Conservation (phyloP, 2,888 invertebrate species). For the Trissolcus japonicus region DNA sequence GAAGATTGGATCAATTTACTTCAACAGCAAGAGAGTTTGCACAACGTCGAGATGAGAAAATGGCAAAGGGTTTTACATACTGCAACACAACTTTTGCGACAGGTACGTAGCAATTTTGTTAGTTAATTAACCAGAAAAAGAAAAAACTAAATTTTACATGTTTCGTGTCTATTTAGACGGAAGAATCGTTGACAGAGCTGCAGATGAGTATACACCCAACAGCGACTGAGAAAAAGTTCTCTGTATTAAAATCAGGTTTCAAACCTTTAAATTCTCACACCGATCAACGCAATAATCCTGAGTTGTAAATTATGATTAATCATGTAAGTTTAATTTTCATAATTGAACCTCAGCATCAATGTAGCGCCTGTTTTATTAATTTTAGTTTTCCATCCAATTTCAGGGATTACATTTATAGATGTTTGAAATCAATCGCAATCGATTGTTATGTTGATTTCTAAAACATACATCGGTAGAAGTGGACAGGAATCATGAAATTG, state of each 20-base stretch:
- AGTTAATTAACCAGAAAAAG: no score
- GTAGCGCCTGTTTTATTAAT: no score
- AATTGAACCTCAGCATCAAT: background rate
- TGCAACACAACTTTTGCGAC: slow-evolving; percentile 84
- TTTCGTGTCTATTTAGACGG: slow-evolving; percentile 80
- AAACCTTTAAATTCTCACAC: slow-evolving; percentile 67
- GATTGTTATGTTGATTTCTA: slow-evolving; percentile 19
- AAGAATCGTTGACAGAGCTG: slow-evolving; percentile 85
- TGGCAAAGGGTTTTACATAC: slow-evolving; percentile 88
- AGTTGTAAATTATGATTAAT: slow-evolving; percentile 59
- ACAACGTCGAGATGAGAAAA: slow-evolving; percentile 87
- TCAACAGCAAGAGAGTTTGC: slow-evolving; percentile 87
- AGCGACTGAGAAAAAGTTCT: slow-evolving; percentile 78
- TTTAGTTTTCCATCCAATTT: background rate
- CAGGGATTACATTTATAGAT: background rate
- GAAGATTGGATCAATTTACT: slow-evolving; percentile 89
- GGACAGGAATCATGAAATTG: slow-evolving; percentile 30
- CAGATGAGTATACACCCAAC: slow-evolving; percentile 81
- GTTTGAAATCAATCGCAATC: background rate
- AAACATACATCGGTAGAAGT: slow-evolving; percentile 10
- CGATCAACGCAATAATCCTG: slow-evolving; percentile 61
- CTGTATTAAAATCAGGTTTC: slow-evolving; percentile 75
- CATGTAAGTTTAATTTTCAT: slow-evolving; percentile 29
- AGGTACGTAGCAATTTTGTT: slow-evolving; percentile 78
- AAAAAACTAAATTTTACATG: background rate